A percentile compares a stretch with the other conserved stretches of the same genome.
Conservation (phyloP, 2,888 invertebrate genomes). For the Thymelicus lineola region DNA sequence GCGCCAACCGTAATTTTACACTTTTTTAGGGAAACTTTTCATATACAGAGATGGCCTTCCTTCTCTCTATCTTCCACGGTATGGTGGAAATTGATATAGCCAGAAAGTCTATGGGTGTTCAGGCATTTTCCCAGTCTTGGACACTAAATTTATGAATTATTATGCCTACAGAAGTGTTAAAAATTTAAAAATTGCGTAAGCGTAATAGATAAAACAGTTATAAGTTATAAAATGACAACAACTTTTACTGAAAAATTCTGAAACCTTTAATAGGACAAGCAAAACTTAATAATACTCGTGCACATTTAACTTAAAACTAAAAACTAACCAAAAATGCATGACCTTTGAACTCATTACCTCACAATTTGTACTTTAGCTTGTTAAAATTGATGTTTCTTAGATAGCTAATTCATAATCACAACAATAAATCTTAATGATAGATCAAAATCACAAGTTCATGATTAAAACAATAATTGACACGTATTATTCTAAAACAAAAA, state of each 20-base stretch:
- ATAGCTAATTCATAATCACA: conserved; percentile 62
- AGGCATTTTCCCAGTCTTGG: too few relatives aligned
- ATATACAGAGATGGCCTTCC: too few relatives aligned
- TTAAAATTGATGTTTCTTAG: conserved; percentile 42
- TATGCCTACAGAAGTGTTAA: too few relatives aligned
- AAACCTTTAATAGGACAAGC: conserved; percentile 69
- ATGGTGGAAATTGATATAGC: too few relatives aligned
- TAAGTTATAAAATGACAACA: conserved; percentile 44
- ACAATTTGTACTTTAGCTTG: conserved; percentile 44
- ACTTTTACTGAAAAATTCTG: conserved; percentile 42
- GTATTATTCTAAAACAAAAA: conserved; percentile 51
- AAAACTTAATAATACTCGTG: conserved; percentile 70
- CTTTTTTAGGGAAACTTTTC: too few relatives aligned
- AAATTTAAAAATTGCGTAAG: too few relatives aligned
- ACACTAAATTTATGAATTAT: too few relatives aligned
- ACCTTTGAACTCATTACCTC: conserved; percentile 51
- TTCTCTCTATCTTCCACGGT: too few relatives aligned
- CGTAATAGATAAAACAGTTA: background rate
- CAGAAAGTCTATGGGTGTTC: too few relatives aligned
- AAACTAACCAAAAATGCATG: conserved; percentile 56
- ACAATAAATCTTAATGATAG: conserved; percentile 59
- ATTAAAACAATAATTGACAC: conserved; percentile 68
- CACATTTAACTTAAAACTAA: conserved; percentile 58
- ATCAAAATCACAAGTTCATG: conserved; percentile 80
- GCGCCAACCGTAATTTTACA: too few relatives aligned